Conservation (phyloP, 1,140 invertebrate species). For the Drosophila elegans region DNA sequence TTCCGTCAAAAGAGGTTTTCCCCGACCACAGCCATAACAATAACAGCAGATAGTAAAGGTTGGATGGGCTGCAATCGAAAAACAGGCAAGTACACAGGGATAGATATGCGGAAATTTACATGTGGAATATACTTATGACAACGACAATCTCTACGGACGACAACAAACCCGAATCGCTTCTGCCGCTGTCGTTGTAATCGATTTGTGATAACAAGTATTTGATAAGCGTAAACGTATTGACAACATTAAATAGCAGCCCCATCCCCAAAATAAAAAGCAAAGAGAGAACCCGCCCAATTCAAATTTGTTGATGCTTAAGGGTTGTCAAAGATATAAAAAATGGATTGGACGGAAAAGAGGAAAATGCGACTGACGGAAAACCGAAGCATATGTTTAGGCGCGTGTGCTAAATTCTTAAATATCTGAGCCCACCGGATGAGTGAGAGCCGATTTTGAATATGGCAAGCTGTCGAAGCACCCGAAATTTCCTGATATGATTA, state of each 20-base stretch:
- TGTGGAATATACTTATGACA: conserved; percentile 39
- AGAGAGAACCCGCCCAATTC: conserved; percentile 38
- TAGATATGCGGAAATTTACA: conserved; percentile 22
- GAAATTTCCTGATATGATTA: conserved; percentile 74
- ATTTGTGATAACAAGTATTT: conserved; percentile 83
- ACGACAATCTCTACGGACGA: conserved; percentile 56
- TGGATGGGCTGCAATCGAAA: conserved; percentile 2
- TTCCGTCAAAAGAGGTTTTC: conserved; percentile 30
- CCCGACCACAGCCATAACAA: conserved; percentile 31
- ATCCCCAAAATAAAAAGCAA: conserved; percentile 24
- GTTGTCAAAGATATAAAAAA: conserved; percentile 36
- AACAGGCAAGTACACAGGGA: conserved; percentile 14
- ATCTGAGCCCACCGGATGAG: conserved; percentile 41
- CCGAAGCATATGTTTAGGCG: conserved; percentile 61
- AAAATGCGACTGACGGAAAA: conserved; percentile 2
- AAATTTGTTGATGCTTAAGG: conserved; percentile 45
- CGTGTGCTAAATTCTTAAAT: conserved; percentile 70
- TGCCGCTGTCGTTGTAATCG: conserved; percentile 64
- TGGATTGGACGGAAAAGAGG: conserved; percentile 4
- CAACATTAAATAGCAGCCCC: conserved; percentile 63
- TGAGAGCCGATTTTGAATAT: conserved; percentile 62
- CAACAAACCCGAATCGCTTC: conserved; percentile 39
- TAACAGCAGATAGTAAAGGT: conserved; percentile 40
- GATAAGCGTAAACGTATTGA: conserved; percentile 81
- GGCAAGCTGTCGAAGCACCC: conserved; percentile 14